A percentile compares a stretch with the other conserved stretches of the same genome.
These are phyloP conservation scores for Chrysemys picta DNA, from an alignment of 2,113 vertebrate species.

Conservation along the genomic window DNA sequence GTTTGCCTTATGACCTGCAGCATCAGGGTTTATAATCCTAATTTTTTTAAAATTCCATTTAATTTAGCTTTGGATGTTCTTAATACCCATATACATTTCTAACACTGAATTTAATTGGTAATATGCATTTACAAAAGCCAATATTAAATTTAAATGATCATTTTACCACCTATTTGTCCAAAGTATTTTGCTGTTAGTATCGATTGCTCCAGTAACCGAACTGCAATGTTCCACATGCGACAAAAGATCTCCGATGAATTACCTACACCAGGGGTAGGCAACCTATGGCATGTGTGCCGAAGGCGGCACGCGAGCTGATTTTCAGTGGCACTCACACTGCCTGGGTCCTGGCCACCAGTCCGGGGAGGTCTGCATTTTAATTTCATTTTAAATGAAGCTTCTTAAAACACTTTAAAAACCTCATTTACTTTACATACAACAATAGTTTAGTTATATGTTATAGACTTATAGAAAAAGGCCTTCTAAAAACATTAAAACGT, in stretches of 20 bases:
- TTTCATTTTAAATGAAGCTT: no score
- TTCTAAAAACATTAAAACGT: no score
- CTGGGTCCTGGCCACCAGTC: no score
- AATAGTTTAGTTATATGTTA: no score
- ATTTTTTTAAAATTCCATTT: neutral
- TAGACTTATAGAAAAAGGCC: no score
- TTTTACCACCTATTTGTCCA: neutral
- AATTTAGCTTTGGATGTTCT: neutral
- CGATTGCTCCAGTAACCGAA: conserved; percentile 8
- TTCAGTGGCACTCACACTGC: no score
- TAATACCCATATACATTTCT: neutral
- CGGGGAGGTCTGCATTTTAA: no score
- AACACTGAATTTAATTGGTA: neutral
- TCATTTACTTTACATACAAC: no score
- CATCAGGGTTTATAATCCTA: neutral
- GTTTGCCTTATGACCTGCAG: neutral
- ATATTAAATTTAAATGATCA: neutral
- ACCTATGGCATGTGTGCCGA: no score
- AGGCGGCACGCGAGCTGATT: no score
- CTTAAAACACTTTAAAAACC: no score
- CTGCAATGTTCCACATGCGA: neutral
- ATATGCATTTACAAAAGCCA: neutral
- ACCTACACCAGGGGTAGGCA: neutral
- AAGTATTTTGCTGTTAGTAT: neutral
- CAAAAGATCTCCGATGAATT: conserved; percentile 9